Conservation (phyloP, 2,888 invertebrate genomes). For the Adelognathus sp. region DNA sequence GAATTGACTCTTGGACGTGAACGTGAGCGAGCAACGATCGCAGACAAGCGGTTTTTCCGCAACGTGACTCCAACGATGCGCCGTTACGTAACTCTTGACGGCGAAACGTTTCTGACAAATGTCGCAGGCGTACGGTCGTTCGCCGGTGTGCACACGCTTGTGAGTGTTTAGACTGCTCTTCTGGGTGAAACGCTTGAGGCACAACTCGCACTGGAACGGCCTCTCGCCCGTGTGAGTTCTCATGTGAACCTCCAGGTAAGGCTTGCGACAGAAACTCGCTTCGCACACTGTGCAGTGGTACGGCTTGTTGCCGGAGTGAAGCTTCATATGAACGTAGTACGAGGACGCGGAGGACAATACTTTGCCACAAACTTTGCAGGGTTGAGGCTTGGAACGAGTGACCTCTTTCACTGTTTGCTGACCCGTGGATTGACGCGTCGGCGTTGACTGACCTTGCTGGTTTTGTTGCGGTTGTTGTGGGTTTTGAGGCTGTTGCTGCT, state of each 20-base stretch:
- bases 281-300: slow-evolving; percentile 90
- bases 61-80: slow-evolving; percentile 91
- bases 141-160: slow-evolving; percentile 91
- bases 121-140: slow-evolving; percentile 90
- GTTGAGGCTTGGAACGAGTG: slow-evolving; percentile 87
- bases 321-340: slow-evolving; percentile 92
- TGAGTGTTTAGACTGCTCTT: slow-evolving; percentile 92
- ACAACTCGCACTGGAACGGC: slow-evolving; percentile 89
- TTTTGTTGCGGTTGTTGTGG: slow-evolving; percentile 72
- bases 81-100: slow-evolving; percentile 91
- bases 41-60: slow-evolving; percentile 89
- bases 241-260: slow-evolving; percentile 91
- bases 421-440: slow-evolving; percentile 76
- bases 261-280: slow-evolving; percentile 90
- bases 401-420: slow-evolving; percentile 78
- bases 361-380: slow-evolving; percentile 90
- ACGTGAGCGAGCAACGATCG: slow-evolving; percentile 88
- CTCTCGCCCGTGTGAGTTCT: slow-evolving; percentile 90
- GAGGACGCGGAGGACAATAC: slow-evolving; percentile 89
- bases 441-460: slow-evolving; percentile 60
- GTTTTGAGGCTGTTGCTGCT: slow-evolving; percentile 79
- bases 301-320: slow-evolving; percentile 91
- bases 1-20: slow-evolving; percentile 89
- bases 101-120: slow-evolving; percentile 91
- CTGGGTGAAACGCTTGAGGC: slow-evolving; percentile 90